phyloP scores from a whole-genome alignment of 2,888 invertebrate species.

The Thecophora atra region DNA sequence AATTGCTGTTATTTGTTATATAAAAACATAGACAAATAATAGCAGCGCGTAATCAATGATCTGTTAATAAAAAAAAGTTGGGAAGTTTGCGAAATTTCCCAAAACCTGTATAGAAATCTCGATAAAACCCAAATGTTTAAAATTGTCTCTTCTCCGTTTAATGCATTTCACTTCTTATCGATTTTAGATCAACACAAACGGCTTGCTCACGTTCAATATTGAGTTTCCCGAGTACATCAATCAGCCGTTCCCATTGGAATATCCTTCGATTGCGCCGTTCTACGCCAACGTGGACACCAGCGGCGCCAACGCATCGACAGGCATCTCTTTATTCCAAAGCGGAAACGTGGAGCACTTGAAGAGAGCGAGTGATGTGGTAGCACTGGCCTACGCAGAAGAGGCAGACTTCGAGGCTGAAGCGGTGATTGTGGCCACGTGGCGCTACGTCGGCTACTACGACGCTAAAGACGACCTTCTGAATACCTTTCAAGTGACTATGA shows the following conservation, averaged over 20 bases:
- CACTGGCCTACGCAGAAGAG: slow-evolving; percentile 77
- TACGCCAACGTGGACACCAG: slow-evolving; percentile 91
- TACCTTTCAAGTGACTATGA: slow-evolving; percentile 81
- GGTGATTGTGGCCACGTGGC: slow-evolving; percentile 91
- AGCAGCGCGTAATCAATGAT: too few species aligned
- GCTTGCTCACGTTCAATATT: slow-evolving; percentile 88
- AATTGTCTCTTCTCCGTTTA: too few species aligned
- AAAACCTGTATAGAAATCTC: too few species aligned
- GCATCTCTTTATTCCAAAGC: slow-evolving; percentile 78
- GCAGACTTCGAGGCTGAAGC: slow-evolving; percentile 78
- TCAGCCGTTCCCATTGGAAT: slow-evolving; percentile 87
- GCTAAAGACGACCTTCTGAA: slow-evolving; percentile 77
- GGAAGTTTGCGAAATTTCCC: too few species aligned
- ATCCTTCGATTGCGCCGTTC: slow-evolving; percentile 88
- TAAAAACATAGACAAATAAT: too few species aligned
- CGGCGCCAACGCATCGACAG: slow-evolving; percentile 69
- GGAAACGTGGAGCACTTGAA: slow-evolving; percentile 70
- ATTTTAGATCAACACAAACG: slow-evolving; percentile 87
- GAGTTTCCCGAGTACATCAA: slow-evolving; percentile 88
- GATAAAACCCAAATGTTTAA: too few species aligned
- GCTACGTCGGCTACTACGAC: slow-evolving; percentile 79
- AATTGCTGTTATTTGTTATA: too few species aligned
- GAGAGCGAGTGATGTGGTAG: slow-evolving; percentile 77
- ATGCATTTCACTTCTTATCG: not conserved
- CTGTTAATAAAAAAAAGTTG: too few species aligned